Evolutionary conservation across 2,113 vertebrate genomes (phyloP).

Genomic region (Malurus cyaneus): DNA sequence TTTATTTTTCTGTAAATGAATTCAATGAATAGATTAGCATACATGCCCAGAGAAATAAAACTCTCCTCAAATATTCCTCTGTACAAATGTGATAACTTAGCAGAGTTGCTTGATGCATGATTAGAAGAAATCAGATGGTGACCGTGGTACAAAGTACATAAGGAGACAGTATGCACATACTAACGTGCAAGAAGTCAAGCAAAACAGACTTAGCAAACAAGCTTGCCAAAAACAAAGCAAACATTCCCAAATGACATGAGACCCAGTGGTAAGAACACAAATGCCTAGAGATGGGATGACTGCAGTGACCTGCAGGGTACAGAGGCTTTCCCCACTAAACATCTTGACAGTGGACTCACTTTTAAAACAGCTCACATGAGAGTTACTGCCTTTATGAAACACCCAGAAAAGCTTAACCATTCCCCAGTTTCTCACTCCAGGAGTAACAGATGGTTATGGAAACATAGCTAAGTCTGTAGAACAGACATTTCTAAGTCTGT

Average conservation of each 20-base stretch:
- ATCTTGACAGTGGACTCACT: background rate
- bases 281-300: background rate
- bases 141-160: background rate
- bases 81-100: background rate
- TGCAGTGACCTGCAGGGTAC: background rate
- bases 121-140: background rate
- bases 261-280: background rate
- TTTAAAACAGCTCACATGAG: background rate
- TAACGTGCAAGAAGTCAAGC: background rate
- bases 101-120: accelerated
- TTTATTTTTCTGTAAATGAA: background rate
- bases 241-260: background rate
- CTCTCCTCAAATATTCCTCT: background rate
- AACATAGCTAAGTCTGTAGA: background rate
- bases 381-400: background rate
- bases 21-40: background rate
- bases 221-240: background rate
- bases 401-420: background rate
- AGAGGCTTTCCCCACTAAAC: background rate
- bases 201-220: background rate
- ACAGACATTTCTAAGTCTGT: background rate
- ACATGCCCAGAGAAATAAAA: background rate
- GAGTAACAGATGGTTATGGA: background rate
- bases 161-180: background rate
- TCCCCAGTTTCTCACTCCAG: background rate